Evolutionary conservation across 1,140 invertebrate genomes (phyloP).

Genomic region (Drosophila pseudoananassae): DNA sequence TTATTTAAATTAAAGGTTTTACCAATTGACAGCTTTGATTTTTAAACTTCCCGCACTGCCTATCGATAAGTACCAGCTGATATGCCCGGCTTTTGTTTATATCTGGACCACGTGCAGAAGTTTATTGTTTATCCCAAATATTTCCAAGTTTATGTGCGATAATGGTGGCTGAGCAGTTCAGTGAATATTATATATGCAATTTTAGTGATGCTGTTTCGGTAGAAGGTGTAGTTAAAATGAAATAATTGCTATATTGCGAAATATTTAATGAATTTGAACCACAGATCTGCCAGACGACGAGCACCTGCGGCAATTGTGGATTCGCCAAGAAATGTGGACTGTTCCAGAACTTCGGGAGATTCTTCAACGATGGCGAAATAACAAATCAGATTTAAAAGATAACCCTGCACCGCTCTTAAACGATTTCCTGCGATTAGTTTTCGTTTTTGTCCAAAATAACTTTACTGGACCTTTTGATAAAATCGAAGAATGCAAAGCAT

Average conservation of each 20-base stretch:
- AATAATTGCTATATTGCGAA: too few relatives aligned
- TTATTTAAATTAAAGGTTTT: too few relatives aligned
- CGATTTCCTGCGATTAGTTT: conserved; percentile 84
- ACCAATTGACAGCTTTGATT: too few relatives aligned
- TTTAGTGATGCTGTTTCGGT: conserved; percentile 51
- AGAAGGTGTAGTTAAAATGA: conserved; percentile 20
- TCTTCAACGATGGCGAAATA: conserved; percentile 33
- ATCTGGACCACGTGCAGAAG: conserved; percentile 22
- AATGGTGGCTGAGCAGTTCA: conserved; percentile 55
- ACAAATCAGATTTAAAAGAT: not conserved
- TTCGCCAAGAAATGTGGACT: conserved; percentile 45
- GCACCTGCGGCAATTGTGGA: conserved; percentile 49
- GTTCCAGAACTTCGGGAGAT: conserved; percentile 35
- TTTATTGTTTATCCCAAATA: conserved; percentile 29
- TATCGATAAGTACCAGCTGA: conserved; percentile 8
- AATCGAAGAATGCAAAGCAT: conserved; percentile 32
- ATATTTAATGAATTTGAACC: not conserved
- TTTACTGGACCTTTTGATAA: conserved; percentile 90
- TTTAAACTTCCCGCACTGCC: not conserved
- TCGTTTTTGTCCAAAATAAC: conserved; percentile 92
- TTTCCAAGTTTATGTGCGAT: conserved; percentile 12
- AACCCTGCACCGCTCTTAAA: conserved; percentile 16
- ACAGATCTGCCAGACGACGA: conserved; percentile 41
- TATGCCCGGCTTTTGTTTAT: conserved; percentile 3
- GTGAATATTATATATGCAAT: conserved; percentile 64